Evolutionary conservation across 2,113 vertebrate genomes (phyloP).

Genomic region (Oreochromis niloticus): DNA sequence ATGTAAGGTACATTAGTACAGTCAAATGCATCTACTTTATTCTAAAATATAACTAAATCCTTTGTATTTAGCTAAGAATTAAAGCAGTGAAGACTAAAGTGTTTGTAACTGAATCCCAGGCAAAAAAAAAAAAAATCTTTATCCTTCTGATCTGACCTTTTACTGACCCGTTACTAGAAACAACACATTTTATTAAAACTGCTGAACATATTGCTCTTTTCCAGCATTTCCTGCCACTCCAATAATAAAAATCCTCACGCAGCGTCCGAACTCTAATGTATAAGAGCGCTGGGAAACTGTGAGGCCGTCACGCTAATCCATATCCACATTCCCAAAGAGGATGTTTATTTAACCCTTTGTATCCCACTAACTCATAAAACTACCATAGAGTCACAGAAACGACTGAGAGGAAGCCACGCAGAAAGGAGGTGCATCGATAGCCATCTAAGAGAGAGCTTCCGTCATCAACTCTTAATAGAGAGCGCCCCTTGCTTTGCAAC

Average conservation of each 20-base stretch:
- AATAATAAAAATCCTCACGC: background rate
- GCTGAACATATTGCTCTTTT: background rate
- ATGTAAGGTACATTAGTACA: background rate
- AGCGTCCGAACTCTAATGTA: background rate
- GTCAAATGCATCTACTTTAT: background rate
- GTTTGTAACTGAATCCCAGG: background rate
- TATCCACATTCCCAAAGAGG: conserved; percentile 36
- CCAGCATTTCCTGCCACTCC: background rate
- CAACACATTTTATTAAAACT: background rate
- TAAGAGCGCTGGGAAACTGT: conserved; percentile 21
- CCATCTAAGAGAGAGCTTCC: conserved; percentile 39
- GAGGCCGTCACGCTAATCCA: conserved; percentile 17
- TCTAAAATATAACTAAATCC: background rate
- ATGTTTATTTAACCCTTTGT: conserved; percentile 60
- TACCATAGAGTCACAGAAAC: conserved; percentile 39
- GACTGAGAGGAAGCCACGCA: conserved; percentile 10
- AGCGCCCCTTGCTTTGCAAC: background rate
- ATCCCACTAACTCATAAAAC: conserved; percentile 21
- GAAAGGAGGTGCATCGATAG: conserved; percentile 34
- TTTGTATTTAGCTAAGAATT: background rate
- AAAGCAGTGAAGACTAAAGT: background rate
- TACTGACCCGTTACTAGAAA: background rate
- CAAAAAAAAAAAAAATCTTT: background rate
- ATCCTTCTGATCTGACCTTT: background rate
- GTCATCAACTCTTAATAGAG: conserved; percentile 29